phyloP scores from a whole-genome alignment of 2,797 vertebrate genomes.

The Kryptopterus vitreolus region DNA sequence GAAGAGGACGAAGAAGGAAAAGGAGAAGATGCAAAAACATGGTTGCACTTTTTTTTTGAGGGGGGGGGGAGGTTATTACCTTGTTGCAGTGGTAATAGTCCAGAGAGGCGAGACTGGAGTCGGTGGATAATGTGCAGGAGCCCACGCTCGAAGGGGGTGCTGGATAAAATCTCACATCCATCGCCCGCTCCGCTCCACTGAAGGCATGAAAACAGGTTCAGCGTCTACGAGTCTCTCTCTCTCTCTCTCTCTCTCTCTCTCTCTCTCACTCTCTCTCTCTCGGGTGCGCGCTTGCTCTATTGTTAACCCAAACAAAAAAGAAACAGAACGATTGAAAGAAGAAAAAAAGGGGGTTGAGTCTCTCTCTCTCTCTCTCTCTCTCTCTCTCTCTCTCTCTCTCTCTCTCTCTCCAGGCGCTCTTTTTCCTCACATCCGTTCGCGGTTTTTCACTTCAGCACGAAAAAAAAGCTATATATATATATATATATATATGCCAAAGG shows the following conservation, averaged over 20 bases:
- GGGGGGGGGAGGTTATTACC: constrained; percentile 83
- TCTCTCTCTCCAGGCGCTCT: constrained; percentile 55
- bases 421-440: constrained; percentile 71
- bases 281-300: constrained; percentile 64
- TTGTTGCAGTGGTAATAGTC: constrained; percentile 98
- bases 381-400: constrained; percentile 38
- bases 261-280: constrained; percentile 52
- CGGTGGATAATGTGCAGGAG: constrained; percentile 89
- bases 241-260: constrained; percentile 59
- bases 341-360: constrained; percentile 68
- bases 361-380: constrained; percentile 56
- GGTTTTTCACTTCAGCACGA: constrained; percentile 58
- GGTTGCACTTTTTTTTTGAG: constrained; percentile 17
- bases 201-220: constrained; percentile 80
- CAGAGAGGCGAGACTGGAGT: constrained; percentile 88
- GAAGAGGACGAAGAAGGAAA: neutral
- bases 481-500: constrained; percentile 69
- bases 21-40: constrained; percentile 2
- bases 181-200: constrained; percentile 84
- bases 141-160: constrained; percentile 92
- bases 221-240: constrained; percentile 66
- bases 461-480: constrained; percentile 48
- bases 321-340: constrained; percentile 63
- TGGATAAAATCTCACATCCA: constrained; percentile 99
- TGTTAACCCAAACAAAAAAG: constrained; percentile 71